Conservation (phyloP, 2,888 invertebrate genomes). For the Amiota mariae region DNA sequence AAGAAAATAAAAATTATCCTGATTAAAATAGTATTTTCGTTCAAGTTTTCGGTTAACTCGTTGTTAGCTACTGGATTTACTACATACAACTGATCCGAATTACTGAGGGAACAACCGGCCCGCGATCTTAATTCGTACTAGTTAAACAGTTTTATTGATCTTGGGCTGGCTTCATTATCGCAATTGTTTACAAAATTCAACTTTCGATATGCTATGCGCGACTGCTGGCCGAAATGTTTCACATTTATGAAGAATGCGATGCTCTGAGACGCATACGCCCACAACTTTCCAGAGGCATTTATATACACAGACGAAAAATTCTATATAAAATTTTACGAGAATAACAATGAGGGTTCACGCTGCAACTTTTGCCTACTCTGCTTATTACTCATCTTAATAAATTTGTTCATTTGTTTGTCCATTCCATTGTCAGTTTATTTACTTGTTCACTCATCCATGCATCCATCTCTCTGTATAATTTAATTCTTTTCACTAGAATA, state of each 20-base stretch:
- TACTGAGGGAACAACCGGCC: no score
- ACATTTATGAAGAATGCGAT: neutral
- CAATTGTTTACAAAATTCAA: constrained; percentile 71
- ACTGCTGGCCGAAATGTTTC: neutral
- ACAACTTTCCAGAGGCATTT: constrained; percentile 42
- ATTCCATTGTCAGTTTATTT: no score
- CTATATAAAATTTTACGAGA: neutral
- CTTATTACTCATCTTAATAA: no score
- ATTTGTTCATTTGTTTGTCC: no score
- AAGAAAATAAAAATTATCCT: constrained; percentile 56
- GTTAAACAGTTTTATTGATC: no score
- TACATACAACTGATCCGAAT: no score
- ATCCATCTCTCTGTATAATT: no score
- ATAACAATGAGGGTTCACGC: no score
- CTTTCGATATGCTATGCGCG: constrained; percentile 62
- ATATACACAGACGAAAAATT: neutral
- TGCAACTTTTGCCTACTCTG: no score
- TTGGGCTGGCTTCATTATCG: constrained; percentile 67
- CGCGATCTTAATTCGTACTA: no score
- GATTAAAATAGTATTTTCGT: constrained; percentile 68
- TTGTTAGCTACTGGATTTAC: constrained; percentile 69
- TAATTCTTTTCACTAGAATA: no score
- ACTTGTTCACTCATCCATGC: no score
- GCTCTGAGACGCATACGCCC: constrained; percentile 58
- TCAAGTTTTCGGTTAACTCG: constrained; percentile 70